Evolutionary conservation across 2,113 vertebrate genomes (phyloP).

Genomic region (Xiphorhynchus elegans): DNA sequence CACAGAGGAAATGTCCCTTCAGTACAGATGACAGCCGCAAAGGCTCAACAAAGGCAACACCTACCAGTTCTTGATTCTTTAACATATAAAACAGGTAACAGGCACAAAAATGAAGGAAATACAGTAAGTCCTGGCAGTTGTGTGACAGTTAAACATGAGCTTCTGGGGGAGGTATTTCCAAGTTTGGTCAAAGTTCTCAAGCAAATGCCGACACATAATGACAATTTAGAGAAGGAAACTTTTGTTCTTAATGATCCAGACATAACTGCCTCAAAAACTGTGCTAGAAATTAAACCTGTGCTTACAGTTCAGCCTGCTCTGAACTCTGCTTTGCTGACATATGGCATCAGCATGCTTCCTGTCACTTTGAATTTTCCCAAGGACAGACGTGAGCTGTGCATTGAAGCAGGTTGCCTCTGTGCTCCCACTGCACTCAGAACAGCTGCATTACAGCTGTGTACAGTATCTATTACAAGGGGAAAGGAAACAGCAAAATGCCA

Average conservation of each 20-base stretch:
- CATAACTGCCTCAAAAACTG: background rate
- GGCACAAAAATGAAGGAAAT: background rate
- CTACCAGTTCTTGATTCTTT: background rate
- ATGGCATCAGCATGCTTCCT: background rate
- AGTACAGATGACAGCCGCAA: background rate
- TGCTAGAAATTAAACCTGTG: background rate
- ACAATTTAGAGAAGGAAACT: background rate
- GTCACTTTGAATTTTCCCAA: background rate
- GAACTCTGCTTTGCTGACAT: background rate
- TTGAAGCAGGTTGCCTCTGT: background rate
- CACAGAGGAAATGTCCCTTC: background rate
- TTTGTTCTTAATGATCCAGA: background rate
- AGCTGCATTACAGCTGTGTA: background rate
- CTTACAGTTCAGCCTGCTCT: background rate
- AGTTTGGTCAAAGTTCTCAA: background rate
- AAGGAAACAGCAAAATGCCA: background rate
- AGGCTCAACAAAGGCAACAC: background rate
- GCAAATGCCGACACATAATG: background rate
- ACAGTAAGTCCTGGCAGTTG: background rate
- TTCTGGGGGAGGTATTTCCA: background rate
- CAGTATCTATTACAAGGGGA: background rate
- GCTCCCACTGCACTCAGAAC: background rate
- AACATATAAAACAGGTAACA: background rate
- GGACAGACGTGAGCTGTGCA: background rate
- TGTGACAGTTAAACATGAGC: background rate